These are phyloP conservation scores for Epirrita christyi DNA, from an alignment of 2,888 invertebrate species.

Conservation along the genomic window DNA sequence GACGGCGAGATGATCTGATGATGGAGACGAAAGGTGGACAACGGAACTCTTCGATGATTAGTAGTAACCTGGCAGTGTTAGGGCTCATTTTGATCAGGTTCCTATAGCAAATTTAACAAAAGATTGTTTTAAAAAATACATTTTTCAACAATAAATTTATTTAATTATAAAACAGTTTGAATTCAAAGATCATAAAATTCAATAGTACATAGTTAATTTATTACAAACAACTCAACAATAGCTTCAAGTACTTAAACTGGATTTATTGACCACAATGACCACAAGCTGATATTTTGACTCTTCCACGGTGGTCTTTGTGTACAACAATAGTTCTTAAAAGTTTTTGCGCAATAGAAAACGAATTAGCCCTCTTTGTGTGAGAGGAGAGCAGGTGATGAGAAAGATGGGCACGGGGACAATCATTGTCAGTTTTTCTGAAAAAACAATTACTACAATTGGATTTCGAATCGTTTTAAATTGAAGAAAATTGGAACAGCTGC, in stretches of 20 bases:
- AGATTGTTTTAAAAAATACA: no score
- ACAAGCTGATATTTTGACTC: conserved; percentile 60
- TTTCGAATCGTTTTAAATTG: conserved; percentile 23
- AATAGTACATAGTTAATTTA: conserved; percentile 21
- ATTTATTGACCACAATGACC: conserved; percentile 42
- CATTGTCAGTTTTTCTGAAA: conserved; percentile 28
- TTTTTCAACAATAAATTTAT: no score
- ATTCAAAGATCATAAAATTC: conserved; percentile 14
- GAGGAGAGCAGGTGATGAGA: conserved; percentile 48
- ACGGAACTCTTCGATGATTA: no score
- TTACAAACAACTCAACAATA: conserved; percentile 34
- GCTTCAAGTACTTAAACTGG: conserved; percentile 46
- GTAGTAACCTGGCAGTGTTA: no score
- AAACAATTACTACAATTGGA: conserved; percentile 13
- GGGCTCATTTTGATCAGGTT: no score
- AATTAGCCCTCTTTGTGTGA: conserved; percentile 60
- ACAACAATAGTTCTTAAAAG: conserved; percentile 5
- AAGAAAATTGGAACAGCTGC: conserved; percentile 33
- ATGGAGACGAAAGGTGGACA: no score
- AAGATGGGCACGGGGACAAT: conserved; percentile 27
- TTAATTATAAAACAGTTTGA: not conserved
- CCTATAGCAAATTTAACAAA: no score
- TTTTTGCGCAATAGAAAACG: conserved; percentile 58
- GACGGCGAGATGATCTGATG: no score
- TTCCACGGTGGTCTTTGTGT: conserved; percentile 55